These are phyloP conservation scores for Deroplatys truncata DNA, from an alignment of 2,888 invertebrate genomes.

Conservation along the genomic window DNA sequence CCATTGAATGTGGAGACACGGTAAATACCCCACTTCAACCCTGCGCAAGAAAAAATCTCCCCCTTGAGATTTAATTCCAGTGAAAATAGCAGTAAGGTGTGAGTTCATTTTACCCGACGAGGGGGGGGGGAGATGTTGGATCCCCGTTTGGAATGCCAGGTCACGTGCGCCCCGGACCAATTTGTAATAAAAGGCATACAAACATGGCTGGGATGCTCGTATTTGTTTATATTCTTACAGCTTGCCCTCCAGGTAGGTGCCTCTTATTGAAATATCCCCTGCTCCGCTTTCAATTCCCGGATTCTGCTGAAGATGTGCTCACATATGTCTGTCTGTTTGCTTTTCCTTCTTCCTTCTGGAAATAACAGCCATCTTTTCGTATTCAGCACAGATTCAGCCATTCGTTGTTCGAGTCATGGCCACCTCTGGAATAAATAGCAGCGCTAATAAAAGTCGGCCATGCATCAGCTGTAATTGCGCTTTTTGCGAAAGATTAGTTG, in stretches of 20 bases:
- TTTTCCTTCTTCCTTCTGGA: too few species aligned
- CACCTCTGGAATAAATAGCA: too few species aligned
- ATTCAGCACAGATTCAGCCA: too few species aligned
- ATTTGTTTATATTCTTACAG: background rate
- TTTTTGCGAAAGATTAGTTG: too few species aligned
- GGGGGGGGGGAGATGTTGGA: background rate
- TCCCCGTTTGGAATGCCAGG: background rate
- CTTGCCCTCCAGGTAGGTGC: background rate
- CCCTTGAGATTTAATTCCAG: conserved; percentile 23
- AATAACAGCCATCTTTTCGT: too few species aligned
- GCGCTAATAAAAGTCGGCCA: too few species aligned
- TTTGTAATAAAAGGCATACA: background rate
- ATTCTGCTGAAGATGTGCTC: too few species aligned
- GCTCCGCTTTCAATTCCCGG: background rate
- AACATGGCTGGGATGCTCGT: background rate
- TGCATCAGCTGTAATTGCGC: too few species aligned
- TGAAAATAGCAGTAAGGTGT: conserved; percentile 11
- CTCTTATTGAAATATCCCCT: background rate
- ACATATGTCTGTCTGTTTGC: too few species aligned
- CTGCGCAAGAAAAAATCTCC: background rate
- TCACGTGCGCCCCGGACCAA: background rate
- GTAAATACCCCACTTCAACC: background rate
- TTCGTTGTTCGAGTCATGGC: too few species aligned
- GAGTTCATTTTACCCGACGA: conserved; percentile 16
- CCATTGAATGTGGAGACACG: background rate